These are phyloP conservation scores for Glyphotaelius pellucidus DNA, from an alignment of 2,888 invertebrate genomes.

Conservation along the genomic window DNA sequence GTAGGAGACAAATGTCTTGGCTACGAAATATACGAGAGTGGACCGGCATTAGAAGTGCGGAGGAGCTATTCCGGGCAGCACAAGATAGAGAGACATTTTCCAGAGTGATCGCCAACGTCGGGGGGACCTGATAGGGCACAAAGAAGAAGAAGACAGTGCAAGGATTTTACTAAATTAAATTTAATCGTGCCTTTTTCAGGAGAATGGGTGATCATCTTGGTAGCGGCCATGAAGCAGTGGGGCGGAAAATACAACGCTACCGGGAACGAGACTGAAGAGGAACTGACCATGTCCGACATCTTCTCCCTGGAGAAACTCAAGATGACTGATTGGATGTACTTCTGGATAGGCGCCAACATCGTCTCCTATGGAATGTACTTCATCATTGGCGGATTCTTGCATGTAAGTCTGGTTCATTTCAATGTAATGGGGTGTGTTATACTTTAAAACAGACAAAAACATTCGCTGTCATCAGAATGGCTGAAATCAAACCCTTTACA, in stretches of 20 bases:
- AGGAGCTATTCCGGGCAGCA: no score
- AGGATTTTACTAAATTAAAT: no score
- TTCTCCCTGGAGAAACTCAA: slow-evolving; percentile 76
- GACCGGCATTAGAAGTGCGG: no score
- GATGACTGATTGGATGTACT: slow-evolving; percentile 75
- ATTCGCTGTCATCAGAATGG: not conserved
- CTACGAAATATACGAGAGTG: no score
- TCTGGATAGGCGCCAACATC: slow-evolving; percentile 75
- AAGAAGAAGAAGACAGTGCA: no score
- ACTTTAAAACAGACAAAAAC: not conserved
- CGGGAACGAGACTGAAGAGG: slow-evolving; percentile 70
- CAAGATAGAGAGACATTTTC: no score
- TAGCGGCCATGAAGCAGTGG: slow-evolving; percentile 80
- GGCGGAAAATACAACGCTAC: slow-evolving; percentile 72
- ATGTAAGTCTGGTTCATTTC: slow-evolving; percentile 75
- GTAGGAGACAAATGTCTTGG: no score
- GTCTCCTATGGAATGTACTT: slow-evolving; percentile 81
- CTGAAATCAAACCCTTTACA: not conserved
- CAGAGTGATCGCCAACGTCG: no score
- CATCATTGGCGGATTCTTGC: slow-evolving; percentile 81
- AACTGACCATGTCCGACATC: slow-evolving; percentile 70
- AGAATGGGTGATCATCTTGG: slow-evolving; percentile 82
- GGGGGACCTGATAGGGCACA: no score
- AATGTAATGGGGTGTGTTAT: not conserved
- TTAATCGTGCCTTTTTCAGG: slow-evolving; percentile 72